phyloP scores from a whole-genome alignment of 2,797 vertebrate genomes.

The Poecile montanus region DNA sequence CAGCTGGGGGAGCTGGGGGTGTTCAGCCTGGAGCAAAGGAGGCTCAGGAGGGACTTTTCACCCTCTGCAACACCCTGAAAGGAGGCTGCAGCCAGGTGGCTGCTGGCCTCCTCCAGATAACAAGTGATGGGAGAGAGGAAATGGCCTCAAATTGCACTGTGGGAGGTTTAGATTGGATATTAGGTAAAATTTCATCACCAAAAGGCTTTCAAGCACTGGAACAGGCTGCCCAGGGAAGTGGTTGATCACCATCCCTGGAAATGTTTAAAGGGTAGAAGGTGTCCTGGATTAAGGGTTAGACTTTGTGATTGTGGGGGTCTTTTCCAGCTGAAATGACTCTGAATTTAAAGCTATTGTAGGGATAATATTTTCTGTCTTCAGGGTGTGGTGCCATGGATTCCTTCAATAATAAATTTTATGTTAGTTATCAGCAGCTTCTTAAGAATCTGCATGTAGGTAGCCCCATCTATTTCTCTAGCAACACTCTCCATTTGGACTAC shows the following conservation, averaged over 20 bases:
- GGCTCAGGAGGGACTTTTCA: background rate
- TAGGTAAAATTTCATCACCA: background rate
- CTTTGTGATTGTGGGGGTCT: rapidly evolving
- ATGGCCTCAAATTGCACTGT: background rate
- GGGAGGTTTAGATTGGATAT: background rate
- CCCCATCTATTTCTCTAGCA: background rate
- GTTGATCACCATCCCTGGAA: background rate
- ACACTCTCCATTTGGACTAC: background rate
- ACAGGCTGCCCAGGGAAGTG: background rate
- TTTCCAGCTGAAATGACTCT: background rate
- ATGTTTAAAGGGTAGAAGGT: background rate
- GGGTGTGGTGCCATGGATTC: background rate
- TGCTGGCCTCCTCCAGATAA: background rate
- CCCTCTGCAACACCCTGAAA: background rate
- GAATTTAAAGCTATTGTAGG: background rate
- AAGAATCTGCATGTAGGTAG: background rate
- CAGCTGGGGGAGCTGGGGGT: rapidly evolving
- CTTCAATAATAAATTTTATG: background rate
- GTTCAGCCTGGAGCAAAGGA: background rate
- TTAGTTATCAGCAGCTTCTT: background rate
- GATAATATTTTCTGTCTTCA: background rate
- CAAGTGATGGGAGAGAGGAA: background rate
- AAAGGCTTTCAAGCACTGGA: background rate
- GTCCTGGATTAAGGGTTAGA: too few relatives aligned
- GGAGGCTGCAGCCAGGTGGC: background rate